These are phyloP conservation scores for Enhydra lutris DNA, from an alignment of 2,113 vertebrate genomes.

Conservation along the genomic window DNA sequence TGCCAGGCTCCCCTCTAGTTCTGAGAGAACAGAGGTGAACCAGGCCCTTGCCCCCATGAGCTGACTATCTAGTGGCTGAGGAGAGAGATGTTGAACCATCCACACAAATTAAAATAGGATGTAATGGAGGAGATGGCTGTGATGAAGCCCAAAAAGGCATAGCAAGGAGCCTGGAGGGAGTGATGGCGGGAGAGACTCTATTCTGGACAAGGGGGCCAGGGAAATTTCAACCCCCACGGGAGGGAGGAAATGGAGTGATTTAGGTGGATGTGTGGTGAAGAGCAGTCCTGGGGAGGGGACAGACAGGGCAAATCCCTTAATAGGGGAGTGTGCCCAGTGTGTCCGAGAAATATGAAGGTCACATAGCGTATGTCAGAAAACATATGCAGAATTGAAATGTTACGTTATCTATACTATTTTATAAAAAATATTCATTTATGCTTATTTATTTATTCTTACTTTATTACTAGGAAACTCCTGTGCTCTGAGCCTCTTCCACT, in stretches of 20 bases:
- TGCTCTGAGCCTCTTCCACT: background rate
- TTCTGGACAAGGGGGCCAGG: background rate
- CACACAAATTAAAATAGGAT: background rate
- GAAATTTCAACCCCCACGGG: background rate
- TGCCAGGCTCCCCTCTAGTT: background rate
- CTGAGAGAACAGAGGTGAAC: background rate
- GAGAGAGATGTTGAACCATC: background rate
- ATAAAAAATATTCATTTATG: background rate
- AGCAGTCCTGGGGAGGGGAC: background rate
- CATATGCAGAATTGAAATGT: background rate
- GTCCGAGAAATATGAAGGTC: background rate
- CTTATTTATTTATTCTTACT: background rate
- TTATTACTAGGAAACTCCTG: background rate
- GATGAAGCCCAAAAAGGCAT: background rate
- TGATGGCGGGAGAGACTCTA: background rate
- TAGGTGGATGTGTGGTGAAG: background rate
- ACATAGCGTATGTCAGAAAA: background rate
- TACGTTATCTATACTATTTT: background rate
- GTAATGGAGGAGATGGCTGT: accelerated
- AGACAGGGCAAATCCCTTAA: background rate
- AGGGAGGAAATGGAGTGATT: background rate
- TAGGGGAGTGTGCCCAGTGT: too few relatives aligned
- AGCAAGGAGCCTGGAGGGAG: background rate
- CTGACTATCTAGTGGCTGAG: background rate
- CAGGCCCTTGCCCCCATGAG: background rate